Percentiles rank a stretch among this genome's conserved stretches.
Evolutionary conservation across 1,140 invertebrate species (phyloP).

Genomic region (Caenorhabditis inopinata): DNA sequence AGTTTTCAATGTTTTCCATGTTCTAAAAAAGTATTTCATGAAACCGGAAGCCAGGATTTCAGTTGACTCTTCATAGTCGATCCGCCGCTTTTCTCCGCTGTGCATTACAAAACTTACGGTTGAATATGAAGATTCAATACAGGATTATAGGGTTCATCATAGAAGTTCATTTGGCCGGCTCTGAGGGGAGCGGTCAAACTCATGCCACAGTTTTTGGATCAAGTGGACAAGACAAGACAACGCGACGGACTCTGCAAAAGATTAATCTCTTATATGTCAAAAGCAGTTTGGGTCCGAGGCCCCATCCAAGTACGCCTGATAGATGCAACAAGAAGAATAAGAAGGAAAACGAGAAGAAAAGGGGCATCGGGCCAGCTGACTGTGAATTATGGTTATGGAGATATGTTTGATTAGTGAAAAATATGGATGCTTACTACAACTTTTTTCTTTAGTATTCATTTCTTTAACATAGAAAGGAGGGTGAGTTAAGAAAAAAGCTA

Average conservation of each 20-base stretch:
- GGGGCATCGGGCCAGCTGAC: background rate
- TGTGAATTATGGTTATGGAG: constrained; percentile 34
- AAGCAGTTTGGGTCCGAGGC: background rate
- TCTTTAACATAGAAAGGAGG: background rate
- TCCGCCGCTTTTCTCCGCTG: too few relatives aligned
- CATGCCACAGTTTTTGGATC: constrained; percentile 32
- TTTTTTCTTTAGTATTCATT: background rate
- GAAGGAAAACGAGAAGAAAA: background rate
- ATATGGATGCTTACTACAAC: too few relatives aligned
- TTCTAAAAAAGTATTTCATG: too few relatives aligned
- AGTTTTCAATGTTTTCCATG: too few relatives aligned
- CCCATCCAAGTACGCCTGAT: constrained; percentile 27
- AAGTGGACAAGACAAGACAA: constrained; percentile 13
- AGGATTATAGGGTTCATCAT: constrained; percentile 24
- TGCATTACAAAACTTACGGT: background rate
- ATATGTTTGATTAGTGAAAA: background rate
- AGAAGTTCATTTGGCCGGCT: constrained; percentile 24
- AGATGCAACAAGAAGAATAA: constrained; percentile 15
- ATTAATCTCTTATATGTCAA: constrained; percentile 32
- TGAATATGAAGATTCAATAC: background rate
- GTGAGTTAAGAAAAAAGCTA: too few relatives aligned
- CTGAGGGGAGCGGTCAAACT: constrained; percentile 24
- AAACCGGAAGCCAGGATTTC: too few relatives aligned
- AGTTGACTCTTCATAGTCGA: too few relatives aligned
- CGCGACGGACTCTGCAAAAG: constrained; percentile 18